Percentiles rank a stretch among this genome's conserved stretches.
phyloP scores from a whole-genome alignment of 2,113 vertebrate species.

The Gallinago paraguaiae region DNA sequence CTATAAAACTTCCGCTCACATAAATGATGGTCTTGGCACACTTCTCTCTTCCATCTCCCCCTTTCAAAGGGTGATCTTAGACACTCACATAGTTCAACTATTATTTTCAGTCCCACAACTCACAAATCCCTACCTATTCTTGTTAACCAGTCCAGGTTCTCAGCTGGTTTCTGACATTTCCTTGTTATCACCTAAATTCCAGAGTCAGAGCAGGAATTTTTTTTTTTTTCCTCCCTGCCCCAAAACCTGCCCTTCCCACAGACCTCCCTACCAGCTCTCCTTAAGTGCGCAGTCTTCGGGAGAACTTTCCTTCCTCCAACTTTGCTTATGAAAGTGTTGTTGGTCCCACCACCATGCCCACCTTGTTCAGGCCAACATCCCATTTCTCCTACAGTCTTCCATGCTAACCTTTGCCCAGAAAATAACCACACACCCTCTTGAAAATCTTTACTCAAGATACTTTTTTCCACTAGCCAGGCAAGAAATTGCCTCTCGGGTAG shows the following conservation, averaged over 20 bases:
- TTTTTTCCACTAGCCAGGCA: neutral
- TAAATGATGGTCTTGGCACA: constrained; percentile 30
- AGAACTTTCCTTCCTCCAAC: neutral
- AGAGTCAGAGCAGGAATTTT: neutral
- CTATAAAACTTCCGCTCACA: neutral
- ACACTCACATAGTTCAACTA: neutral
- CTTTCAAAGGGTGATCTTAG: neutral
- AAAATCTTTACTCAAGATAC: neutral
- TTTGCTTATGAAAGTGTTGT: neutral
- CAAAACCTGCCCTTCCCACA: neutral
- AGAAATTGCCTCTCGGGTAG: neutral
- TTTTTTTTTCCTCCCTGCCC: neutral
- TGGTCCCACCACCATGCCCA: neutral
- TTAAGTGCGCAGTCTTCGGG: neutral
- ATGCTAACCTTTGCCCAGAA: neutral
- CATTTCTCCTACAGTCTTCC: neutral
- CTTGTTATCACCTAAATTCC: neutral
- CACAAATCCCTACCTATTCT: neutral
- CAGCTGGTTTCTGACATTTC: neutral
- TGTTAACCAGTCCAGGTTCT: neutral
- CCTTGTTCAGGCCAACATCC: neutral
- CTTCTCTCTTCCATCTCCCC: neutral
- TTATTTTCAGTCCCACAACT: neutral
- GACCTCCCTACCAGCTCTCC: neutral
- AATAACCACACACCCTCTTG: neutral